These are phyloP conservation scores for Lasioglossum villosulum DNA, from an alignment of 2,888 invertebrate genomes.

Conservation along the genomic window DNA sequence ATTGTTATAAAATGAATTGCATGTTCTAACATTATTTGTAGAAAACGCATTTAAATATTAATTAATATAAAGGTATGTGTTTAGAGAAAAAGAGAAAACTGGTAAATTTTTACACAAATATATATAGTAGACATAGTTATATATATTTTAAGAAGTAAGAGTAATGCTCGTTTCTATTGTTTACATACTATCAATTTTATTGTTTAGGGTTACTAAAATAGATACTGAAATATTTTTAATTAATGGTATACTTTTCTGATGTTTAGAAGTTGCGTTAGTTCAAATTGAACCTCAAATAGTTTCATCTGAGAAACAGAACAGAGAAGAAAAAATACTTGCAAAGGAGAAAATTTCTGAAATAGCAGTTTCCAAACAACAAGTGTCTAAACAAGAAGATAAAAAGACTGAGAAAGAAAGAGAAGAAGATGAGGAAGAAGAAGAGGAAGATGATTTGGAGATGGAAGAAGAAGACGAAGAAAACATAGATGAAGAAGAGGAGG, in stretches of 20 bases:
- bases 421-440: slow-evolving; percentile 51
- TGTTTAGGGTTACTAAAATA: neutral
- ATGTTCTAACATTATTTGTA: neutral
- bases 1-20: neutral
- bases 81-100: neutral
- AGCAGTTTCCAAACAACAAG: slow-evolving; percentile 69
- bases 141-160: neutral
- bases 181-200: neutral
- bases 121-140: neutral
- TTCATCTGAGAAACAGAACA: slow-evolving; percentile 63
- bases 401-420: slow-evolving; percentile 65
- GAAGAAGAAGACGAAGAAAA: slow-evolving; percentile 56
- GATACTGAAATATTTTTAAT: slow-evolving; percentile 18
- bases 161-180: neutral
- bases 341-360: slow-evolving; percentile 56
- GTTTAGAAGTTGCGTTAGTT: slow-evolving; percentile 51
- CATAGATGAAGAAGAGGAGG: slow-evolving; percentile 48
- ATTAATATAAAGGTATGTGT: neutral
- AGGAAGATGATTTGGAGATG: slow-evolving; percentile 61
- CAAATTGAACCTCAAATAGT: slow-evolving; percentile 48
- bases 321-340: slow-evolving; percentile 67
- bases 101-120: neutral
- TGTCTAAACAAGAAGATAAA: slow-evolving; percentile 57
- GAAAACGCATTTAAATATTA: neutral
- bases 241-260: slow-evolving; percentile 35